phyloP scores from a whole-genome alignment of 2,113 vertebrate species.

The Archilochus colubris region DNA sequence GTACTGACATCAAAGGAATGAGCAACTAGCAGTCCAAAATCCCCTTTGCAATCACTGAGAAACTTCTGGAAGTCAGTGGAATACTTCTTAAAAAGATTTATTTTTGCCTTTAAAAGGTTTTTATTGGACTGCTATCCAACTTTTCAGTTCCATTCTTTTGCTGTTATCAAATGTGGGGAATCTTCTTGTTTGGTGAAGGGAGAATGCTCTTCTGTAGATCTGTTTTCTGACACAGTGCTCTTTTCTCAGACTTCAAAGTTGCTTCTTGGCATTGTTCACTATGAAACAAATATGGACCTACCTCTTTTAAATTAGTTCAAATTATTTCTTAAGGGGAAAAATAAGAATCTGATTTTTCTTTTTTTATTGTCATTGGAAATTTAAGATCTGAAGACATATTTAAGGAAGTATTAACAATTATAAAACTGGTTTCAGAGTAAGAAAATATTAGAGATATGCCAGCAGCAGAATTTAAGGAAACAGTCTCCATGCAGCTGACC shows the following conservation, averaged over 20 bases:
- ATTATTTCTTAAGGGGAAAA: background rate
- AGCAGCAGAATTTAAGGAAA: constrained; percentile 24
- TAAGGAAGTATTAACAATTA: constrained; percentile 39
- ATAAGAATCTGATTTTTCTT: background rate
- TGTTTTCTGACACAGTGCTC: background rate
- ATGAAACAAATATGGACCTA: background rate
- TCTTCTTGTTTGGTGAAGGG: background rate
- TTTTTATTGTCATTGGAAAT: background rate
- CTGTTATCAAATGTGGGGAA: background rate
- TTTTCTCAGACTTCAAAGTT: background rate
- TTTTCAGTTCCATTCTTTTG: background rate
- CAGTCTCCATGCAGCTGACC: constrained; percentile 6
- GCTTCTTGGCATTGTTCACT: background rate
- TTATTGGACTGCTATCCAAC: background rate
- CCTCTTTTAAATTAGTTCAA: background rate
- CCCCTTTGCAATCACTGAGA: background rate
- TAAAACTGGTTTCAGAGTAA: constrained; percentile 55
- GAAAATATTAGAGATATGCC: background rate
- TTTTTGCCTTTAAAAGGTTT: background rate
- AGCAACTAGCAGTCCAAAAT: background rate
- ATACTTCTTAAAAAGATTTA: background rate
- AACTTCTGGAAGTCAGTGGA: background rate
- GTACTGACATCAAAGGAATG: background rate
- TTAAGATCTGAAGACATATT: constrained; percentile 12
- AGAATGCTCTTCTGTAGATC: background rate